Conservation (phyloP, 2,888 invertebrate genomes). For the Sminthurides aquaticus region DNA sequence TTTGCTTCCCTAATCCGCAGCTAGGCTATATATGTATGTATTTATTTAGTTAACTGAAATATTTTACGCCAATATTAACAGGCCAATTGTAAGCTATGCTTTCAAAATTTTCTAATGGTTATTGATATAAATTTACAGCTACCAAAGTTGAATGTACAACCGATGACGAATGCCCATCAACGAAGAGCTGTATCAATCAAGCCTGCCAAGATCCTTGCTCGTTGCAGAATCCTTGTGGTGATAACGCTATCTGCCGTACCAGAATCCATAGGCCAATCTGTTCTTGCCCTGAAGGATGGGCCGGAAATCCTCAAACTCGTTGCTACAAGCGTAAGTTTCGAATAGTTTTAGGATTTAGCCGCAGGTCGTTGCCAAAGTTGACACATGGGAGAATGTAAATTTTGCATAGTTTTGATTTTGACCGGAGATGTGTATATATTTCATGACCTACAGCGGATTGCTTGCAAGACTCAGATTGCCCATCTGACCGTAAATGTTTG, state of each 20-base stretch:
- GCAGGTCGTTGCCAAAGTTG: too few species aligned
- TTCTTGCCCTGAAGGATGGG: conserved; percentile 73
- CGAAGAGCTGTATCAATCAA: conserved; percentile 70
- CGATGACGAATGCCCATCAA: conserved; percentile 61
- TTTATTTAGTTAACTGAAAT: too few species aligned
- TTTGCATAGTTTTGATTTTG: conserved; percentile 4
- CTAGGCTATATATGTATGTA: too few species aligned
- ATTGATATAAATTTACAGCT: too few species aligned
- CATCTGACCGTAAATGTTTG: conserved; percentile 71
- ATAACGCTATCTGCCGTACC: conserved; percentile 70
- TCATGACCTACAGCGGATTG: conserved; percentile 62
- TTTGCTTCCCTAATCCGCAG: too few species aligned
- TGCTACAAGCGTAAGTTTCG: conserved; percentile 73
- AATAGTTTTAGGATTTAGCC: conserved; percentile 2
- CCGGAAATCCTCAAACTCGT: conserved; percentile 75
- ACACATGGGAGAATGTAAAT: conserved; percentile 6
- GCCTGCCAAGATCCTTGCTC: conserved; percentile 75
- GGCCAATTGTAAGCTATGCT: too few species aligned
- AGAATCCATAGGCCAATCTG: conserved; percentile 72
- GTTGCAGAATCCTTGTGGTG: conserved; percentile 69
- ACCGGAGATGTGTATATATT: neutral
- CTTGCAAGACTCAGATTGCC: conserved; percentile 68
- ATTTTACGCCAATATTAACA: too few species aligned
- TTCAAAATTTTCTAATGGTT: too few species aligned
- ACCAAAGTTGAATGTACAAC: conserved; percentile 29